phyloP scores from a whole-genome alignment of 1,140 invertebrate species.

The Oedothorax gibbosus region DNA sequence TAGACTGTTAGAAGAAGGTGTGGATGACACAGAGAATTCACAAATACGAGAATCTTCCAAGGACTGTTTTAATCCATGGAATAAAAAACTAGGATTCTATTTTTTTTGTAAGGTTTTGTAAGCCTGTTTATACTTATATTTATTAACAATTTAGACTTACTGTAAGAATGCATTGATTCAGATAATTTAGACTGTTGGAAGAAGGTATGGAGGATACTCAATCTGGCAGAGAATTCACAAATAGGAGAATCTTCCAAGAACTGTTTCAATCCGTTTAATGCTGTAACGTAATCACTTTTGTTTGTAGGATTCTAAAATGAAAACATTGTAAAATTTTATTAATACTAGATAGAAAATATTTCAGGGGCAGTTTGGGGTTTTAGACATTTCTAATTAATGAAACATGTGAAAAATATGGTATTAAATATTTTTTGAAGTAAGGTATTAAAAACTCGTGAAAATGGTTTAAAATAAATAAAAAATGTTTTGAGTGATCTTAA shows the following conservation, averaged over 20 bases:
- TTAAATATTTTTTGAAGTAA: no score
- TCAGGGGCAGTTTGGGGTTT: no score
- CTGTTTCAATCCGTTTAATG: conserved; percentile 10
- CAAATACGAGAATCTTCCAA: conserved; percentile 45
- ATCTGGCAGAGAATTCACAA: conserved; percentile 37
- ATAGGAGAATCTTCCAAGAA: conserved; percentile 46
- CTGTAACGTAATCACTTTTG: background rate
- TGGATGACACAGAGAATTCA: conserved; percentile 30
- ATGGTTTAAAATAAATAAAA: no score
- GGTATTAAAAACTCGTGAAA: no score
- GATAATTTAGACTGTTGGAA: conserved; percentile 19
- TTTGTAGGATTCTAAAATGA: background rate
- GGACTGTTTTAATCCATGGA: conserved; percentile 28
- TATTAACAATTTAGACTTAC: background rate
- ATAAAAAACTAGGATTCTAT: no score
- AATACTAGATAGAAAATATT: no score
- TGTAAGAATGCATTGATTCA: conserved; percentile 4
- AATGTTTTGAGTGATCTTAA: no score
- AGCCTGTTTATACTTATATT: no score
- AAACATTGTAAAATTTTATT: no score
- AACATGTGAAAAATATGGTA: no score
- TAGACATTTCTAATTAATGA: no score
- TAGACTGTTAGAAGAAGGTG: conserved; percentile 20
- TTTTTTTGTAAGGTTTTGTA: no score
- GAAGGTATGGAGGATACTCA: conserved; percentile 36